Evolutionary conservation across 2,888 invertebrate species (phyloP).

Genomic region (Pollenia labialis): DNA sequence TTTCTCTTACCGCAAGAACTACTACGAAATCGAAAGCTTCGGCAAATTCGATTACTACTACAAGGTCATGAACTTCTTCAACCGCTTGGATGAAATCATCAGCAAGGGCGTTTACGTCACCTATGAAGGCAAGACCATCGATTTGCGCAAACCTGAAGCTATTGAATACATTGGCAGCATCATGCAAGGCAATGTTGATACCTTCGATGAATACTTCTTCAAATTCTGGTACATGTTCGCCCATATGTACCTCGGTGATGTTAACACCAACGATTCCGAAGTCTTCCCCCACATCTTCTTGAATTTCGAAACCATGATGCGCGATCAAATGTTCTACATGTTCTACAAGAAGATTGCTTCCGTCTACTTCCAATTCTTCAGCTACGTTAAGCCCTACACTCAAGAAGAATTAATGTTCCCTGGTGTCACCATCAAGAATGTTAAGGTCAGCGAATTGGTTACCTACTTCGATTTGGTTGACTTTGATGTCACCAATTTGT

Average conservation of each 20-base stretch:
- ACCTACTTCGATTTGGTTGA: slow-evolving; percentile 88
- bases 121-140: slow-evolving; percentile 85
- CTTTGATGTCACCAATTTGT: slow-evolving; percentile 85
- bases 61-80: slow-evolving; percentile 79
- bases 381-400: slow-evolving; percentile 86
- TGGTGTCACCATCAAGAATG: slow-evolving; percentile 86
- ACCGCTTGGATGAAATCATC: slow-evolving; percentile 84
- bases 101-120: slow-evolving; percentile 84
- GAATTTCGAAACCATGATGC: slow-evolving; percentile 87
- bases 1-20: slow-evolving; percentile 87
- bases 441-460: slow-evolving; percentile 87
- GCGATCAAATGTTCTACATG: slow-evolving; percentile 89
- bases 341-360: slow-evolving; percentile 86
- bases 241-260: slow-evolving; percentile 70
- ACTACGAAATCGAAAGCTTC: slow-evolving; percentile 85
- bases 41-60: slow-evolving; percentile 74
- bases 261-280: slow-evolving; percentile 70
- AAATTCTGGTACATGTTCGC: slow-evolving; percentile 73
- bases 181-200: slow-evolving; percentile 85
- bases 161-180: slow-evolving; percentile 87
- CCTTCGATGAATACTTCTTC: slow-evolving; percentile 72
- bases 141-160: slow-evolving; percentile 86
- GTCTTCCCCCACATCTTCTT: slow-evolving; percentile 87
- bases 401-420: slow-evolving; percentile 86
- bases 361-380: slow-evolving; percentile 86